These are phyloP conservation scores for Anniella stebbinsi DNA, from an alignment of 2,797 vertebrate genomes.

Conservation along the genomic window DNA sequence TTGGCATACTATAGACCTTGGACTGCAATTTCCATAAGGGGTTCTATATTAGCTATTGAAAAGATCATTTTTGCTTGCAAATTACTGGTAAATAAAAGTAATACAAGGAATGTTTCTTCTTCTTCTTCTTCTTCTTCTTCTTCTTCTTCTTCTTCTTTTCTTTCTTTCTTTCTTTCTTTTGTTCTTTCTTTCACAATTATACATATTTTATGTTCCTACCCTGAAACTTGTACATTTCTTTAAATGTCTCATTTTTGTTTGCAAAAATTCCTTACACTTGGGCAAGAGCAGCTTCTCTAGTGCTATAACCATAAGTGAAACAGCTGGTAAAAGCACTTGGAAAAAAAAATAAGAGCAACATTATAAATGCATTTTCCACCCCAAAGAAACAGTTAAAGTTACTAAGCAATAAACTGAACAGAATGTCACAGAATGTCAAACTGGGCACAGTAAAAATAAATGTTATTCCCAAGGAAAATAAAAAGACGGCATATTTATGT, in stretches of 20 bases:
- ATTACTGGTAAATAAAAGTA: constrained; percentile 68
- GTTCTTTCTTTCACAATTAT: constrained; percentile 51
- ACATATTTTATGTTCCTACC: constrained; percentile 47
- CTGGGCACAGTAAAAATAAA: constrained; percentile 88
- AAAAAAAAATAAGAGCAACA: constrained; percentile 83
- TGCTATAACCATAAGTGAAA: constrained; percentile 75
- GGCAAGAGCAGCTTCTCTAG: constrained; percentile 56
- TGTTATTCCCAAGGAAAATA: constrained; percentile 86
- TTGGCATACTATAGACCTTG: background rate
- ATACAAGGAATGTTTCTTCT: constrained; percentile 50
- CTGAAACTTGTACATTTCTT: constrained; percentile 44
- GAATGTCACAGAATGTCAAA: constrained; percentile 87
- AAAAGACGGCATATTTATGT: constrained; percentile 87
- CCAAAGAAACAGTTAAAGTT: constrained; percentile 84
- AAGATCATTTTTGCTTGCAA: constrained; percentile 69
- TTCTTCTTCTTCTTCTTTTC: too few relatives aligned
- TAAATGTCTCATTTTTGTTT: constrained; percentile 63
- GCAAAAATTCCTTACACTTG: constrained; percentile 65
- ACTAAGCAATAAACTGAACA: constrained; percentile 83
- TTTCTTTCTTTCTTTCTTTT: too few relatives aligned
- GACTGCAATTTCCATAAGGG: background rate
- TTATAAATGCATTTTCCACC: constrained; percentile 80
- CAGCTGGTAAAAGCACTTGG: constrained; percentile 82
- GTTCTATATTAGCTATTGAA: constrained; percentile 50
- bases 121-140: too few relatives aligned